phyloP scores from a whole-genome alignment of 2,113 vertebrate species.

The Nerophis lumbriciformis region DNA sequence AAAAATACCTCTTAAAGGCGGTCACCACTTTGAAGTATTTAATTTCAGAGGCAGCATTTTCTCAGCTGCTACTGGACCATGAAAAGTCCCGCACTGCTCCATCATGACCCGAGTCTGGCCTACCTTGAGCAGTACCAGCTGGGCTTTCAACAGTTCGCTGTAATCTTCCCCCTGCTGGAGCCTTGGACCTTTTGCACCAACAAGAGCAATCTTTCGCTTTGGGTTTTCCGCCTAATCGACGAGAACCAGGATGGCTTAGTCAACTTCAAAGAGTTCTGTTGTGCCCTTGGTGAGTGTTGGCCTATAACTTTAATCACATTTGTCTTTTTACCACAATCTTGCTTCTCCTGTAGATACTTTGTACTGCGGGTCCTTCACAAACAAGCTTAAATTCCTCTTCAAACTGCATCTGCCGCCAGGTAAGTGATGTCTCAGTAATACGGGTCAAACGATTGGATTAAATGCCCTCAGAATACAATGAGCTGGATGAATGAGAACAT shows the following conservation, averaged over 20 bases:
- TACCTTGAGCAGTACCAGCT: constrained; percentile 96
- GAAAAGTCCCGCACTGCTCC: constrained; percentile 75
- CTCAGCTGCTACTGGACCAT: constrained; percentile 90
- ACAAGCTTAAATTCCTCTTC: constrained; percentile 94
- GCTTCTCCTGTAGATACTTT: constrained; percentile 76
- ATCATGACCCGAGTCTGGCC: constrained; percentile 90
- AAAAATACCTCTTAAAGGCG: background rate
- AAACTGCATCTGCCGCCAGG: constrained; percentile 94
- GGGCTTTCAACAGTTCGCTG: constrained; percentile 85
- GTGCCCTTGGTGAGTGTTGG: constrained; percentile 71
- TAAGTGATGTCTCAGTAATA: constrained; percentile 55
- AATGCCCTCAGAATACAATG: too few species aligned
- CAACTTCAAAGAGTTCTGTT: constrained; percentile 94
- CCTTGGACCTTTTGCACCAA: constrained; percentile 84
- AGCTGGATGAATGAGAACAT: too few species aligned
- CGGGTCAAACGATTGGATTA: too few species aligned
- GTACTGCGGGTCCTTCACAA: constrained; percentile 89
- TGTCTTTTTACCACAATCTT: constrained; percentile 10
- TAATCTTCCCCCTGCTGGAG: constrained; percentile 82
- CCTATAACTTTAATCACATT: background rate
- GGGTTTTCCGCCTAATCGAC: constrained; percentile 86
- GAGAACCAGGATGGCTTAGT: constrained; percentile 84
- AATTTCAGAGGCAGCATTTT: constrained; percentile 88
- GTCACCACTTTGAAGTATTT: background rate
- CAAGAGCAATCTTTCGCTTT: constrained; percentile 81